Percentiles rank a stretch among this genome's conserved stretches.
Evolutionary conservation across 2,113 vertebrate species (phyloP).

Genomic region (Mola mola): DNA sequence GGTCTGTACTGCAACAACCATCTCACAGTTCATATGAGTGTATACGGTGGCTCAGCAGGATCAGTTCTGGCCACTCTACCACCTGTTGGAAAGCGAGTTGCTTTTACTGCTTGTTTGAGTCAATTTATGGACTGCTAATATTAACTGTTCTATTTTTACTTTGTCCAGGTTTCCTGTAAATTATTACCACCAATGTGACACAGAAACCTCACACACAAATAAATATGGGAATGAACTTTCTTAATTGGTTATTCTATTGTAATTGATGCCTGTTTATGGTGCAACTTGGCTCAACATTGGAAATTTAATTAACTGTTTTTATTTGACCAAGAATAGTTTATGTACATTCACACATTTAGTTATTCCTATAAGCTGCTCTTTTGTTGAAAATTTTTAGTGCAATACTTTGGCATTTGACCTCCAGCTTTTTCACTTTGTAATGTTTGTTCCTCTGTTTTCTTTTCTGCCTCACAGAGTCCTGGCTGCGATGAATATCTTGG

Average conservation of each 20-base stretch:
- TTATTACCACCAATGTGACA: constrained; percentile 34
- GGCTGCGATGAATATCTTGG: constrained; percentile 94
- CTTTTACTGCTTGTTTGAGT: constrained; percentile 54
- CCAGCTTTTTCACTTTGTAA: not conserved
- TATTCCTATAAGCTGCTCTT: not conserved
- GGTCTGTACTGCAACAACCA: no score
- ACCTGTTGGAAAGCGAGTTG: constrained; percentile 53
- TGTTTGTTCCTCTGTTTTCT: not conserved
- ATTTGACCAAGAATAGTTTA: no score
- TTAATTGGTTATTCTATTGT: constrained; percentile 33
- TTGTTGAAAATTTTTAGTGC: not conserved
- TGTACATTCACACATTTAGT: not conserved
- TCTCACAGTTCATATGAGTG: constrained; percentile 15
- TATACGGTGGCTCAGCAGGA: constrained; percentile 17
- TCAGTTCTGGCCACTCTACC: constrained; percentile 29
- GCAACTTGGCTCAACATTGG: no score
- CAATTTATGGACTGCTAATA: constrained; percentile 69
- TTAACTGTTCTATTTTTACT: constrained; percentile 64
- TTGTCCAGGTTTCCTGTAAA: constrained; percentile 51
- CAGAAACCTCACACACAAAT: constrained; percentile 8
- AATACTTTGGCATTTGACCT: not conserved
- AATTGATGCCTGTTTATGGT: constrained; percentile 16
- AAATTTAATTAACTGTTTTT: not conserved
- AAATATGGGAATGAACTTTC: constrained; percentile 23
- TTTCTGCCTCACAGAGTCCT: constrained; percentile 80